Conservation (phyloP, 2,797 vertebrate genomes). For the Falco peregrinus region DNA sequence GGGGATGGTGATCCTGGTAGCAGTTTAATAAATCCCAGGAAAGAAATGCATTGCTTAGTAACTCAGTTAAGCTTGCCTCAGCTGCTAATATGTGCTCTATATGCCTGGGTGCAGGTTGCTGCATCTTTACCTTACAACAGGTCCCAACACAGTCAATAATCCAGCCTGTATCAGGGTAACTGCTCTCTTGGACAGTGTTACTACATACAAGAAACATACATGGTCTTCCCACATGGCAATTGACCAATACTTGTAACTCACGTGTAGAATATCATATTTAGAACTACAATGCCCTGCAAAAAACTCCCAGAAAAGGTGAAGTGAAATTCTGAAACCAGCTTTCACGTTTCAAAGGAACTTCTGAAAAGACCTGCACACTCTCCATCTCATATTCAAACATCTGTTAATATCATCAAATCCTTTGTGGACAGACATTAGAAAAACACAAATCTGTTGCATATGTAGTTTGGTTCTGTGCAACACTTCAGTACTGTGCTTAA, state of each 20-base stretch:
- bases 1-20: rapidly evolving
- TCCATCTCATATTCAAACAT: neutral
- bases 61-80: neutral
- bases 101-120: neutral
- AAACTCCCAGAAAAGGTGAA: neutral
- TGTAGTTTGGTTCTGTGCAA: neutral
- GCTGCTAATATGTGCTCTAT: neutral
- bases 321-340: neutral
- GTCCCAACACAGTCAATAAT: neutral
- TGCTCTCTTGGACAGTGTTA: neutral
- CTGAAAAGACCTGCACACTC: neutral
- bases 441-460: neutral
- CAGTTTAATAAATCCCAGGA: neutral
- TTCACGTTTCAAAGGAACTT: neutral
- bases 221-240: neutral
- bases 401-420: neutral
- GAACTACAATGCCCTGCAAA: neutral
- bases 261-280: neutral
- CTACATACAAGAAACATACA: neutral
- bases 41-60: neutral
- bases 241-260: neutral
- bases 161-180: neutral
- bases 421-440: neutral
- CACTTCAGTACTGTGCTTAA: neutral
- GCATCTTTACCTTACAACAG: neutral